A percentile compares a stretch with the other conserved stretches of the same genome.
phyloP scores from a whole-genome alignment of 2,888 invertebrate species.

The Rugalucina vietnamica region DNA sequence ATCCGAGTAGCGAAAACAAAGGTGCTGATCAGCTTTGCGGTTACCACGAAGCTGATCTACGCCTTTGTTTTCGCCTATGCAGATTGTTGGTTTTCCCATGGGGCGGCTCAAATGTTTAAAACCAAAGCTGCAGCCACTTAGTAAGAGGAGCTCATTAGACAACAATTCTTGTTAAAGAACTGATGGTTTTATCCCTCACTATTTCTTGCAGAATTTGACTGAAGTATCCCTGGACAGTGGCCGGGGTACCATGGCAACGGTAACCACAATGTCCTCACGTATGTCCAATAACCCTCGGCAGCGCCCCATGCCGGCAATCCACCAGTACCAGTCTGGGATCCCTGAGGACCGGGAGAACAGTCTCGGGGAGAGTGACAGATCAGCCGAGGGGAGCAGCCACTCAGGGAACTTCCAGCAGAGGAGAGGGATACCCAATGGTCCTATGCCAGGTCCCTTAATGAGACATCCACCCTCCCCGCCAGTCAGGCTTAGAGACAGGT shows the following conservation, averaged over 20 bases:
- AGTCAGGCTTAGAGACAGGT: slow-evolving; percentile 77
- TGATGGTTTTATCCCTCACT: no score
- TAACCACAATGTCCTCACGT: slow-evolving; percentile 67
- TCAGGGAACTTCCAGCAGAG: slow-evolving; percentile 40
- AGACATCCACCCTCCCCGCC: slow-evolving; percentile 80
- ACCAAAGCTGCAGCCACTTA: no score
- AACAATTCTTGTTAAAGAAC: no score
- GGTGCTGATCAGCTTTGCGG: no score
- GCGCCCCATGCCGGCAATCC: slow-evolving; percentile 70
- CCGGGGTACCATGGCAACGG: slow-evolving; percentile 79
- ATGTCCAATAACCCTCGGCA: slow-evolving; percentile 57
- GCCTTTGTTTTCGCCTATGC: no score
- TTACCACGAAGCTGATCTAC: no score
- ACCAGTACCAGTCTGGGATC: slow-evolving; percentile 65
- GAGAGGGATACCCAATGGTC: slow-evolving; percentile 24
- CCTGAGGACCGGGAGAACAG: slow-evolving; percentile 70
- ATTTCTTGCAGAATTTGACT: slow-evolving; percentile 63
- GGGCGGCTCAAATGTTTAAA: no score
- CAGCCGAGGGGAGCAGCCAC: slow-evolving; percentile 32
- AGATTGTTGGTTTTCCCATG: no score
- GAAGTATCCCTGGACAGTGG: slow-evolving; percentile 83
- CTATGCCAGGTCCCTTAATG: slow-evolving; percentile 39
- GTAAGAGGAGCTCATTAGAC: no score
- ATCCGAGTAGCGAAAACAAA: no score
- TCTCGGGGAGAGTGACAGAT: slow-evolving; percentile 54